A percentile compares a stretch with the other conserved stretches of the same genome.
These are phyloP conservation scores for Micrastur ruficollis DNA, from an alignment of 2,797 vertebrate species.

Conservation along the genomic window DNA sequence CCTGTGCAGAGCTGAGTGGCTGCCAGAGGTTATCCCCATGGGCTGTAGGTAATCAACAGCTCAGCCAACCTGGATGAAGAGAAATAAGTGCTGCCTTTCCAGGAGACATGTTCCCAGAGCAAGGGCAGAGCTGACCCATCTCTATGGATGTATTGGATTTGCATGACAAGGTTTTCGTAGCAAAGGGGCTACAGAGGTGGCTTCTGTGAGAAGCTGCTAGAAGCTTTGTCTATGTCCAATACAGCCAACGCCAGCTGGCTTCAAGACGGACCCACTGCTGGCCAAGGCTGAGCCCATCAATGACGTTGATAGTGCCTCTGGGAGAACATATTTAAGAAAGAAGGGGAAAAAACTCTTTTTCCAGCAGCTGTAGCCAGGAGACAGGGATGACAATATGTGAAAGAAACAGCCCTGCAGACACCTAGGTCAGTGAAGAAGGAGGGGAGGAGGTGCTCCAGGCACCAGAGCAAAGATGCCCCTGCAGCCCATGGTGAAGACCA, in stretches of 20 bases:
- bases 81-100: neutral
- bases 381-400: neutral
- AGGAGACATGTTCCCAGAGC: neutral
- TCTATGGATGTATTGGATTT: accelerated
- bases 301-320: no score
- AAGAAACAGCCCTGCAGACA: neutral
- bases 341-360: no score
- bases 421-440: neutral
- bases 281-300: neutral
- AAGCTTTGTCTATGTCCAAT: neutral
- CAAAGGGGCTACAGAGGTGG: no score
- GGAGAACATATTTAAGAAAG: neutral
- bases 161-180: neutral
- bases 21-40: neutral
- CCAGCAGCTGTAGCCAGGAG: neutral
- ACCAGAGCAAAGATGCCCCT: neutral
- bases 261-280: accelerated
- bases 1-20: neutral
- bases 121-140: neutral
- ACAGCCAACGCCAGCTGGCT: accelerated
- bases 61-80: neutral
- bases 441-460: neutral
- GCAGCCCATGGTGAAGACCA: neutral
- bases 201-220: neutral
- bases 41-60: neutral